Evolutionary conservation across 2,888 invertebrate genomes (phyloP), one percentile per base, ranked within the genome.

Genomic region (Ichneumon xanthorius): DNA sequence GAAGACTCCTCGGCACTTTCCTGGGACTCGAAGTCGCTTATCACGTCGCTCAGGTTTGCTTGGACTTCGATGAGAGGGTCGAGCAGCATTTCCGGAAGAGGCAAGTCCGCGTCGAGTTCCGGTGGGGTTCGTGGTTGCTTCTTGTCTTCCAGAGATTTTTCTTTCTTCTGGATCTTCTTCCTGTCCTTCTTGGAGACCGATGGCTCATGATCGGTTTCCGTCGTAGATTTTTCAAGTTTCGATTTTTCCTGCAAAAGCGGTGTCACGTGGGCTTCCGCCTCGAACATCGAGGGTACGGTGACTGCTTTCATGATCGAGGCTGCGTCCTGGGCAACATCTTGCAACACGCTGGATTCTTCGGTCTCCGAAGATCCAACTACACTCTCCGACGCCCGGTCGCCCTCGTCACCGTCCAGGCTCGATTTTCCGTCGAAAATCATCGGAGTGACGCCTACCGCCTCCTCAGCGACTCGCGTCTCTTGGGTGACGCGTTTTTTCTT

Each of bases 61-160:
- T 93, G 93, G 3, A 92, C 90, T 79, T 93, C 92, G 30, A 93
- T 92, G 22, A 93, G 80, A 19, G 91, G 88, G 80, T 94, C 93
- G 16, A 93, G 80, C 80, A 93, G 91, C 75, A 89, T 90, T 45
- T 93, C 92, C 4, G 92, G 84, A 22, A 93, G 87, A 63, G 80
- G 89, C 40, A 85, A 88, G 0, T 87, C 84, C 53, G 90, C 90
- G 9, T 89, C 89, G 9, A 88, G 71, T 40, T 83, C 80, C 11
- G 82, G 79, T 9, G 75, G 75, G 58, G 48, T 50, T n/a, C 71
- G 33, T 1, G 83, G 80, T 2, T 30, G 33, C 0, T 80, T 68
- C 45, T 72, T 63, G 45, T 89, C 86, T 4, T 55, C 67, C 0
- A 37, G 30, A 2, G 88, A 80, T 63, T 55, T 87, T 11, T 65